A percentile compares a stretch with the other conserved stretches of the same genome.
phyloP scores from a whole-genome alignment of 2,888 invertebrate genomes.

The Hirtodrosophila duncani region DNA sequence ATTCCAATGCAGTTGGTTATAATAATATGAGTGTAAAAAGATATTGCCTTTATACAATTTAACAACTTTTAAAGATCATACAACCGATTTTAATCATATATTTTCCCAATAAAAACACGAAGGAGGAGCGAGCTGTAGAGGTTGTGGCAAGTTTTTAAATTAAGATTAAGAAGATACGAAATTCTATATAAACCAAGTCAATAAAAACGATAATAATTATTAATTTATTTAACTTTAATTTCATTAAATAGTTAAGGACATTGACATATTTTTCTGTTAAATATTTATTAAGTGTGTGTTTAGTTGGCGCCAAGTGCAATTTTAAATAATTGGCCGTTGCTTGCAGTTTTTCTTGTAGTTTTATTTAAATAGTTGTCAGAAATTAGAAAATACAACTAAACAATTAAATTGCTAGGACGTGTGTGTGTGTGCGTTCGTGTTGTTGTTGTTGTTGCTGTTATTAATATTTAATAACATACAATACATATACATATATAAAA shows the following conservation, averaged over 20 bases:
- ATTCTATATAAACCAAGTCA: too few species aligned
- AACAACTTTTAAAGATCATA: too few species aligned
- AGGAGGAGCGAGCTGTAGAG: too few species aligned
- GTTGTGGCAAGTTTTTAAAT: too few species aligned
- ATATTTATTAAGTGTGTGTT: conserved; percentile 21
- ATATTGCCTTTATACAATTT: too few species aligned
- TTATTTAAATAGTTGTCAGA: conserved; percentile 20
- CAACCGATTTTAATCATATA: too few species aligned
- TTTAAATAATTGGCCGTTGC: conserved; percentile 9
- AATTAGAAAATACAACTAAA: conserved; percentile 50
- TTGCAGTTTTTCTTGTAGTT: too few species aligned
- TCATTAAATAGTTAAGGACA: conserved; percentile 70
- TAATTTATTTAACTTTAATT: conserved; percentile 68
- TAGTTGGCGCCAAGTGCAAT: conserved; percentile 41
- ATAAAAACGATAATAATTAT: conserved; percentile 54
- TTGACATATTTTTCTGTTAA: conserved; percentile 53
- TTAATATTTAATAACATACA: conserved; percentile 45
- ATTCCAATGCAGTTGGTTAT: too few species aligned
- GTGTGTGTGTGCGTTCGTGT: conserved; percentile 34
- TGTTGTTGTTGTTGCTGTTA: conserved; percentile 29
- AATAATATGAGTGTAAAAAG: too few species aligned
- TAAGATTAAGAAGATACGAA: too few species aligned
- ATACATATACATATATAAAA: conserved; percentile 33
- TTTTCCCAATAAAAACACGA: too few species aligned
- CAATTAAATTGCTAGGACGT: conserved; percentile 68